Conservation (phyloP, 2,797 vertebrate genomes). For the Crax fasciolata region DNA sequence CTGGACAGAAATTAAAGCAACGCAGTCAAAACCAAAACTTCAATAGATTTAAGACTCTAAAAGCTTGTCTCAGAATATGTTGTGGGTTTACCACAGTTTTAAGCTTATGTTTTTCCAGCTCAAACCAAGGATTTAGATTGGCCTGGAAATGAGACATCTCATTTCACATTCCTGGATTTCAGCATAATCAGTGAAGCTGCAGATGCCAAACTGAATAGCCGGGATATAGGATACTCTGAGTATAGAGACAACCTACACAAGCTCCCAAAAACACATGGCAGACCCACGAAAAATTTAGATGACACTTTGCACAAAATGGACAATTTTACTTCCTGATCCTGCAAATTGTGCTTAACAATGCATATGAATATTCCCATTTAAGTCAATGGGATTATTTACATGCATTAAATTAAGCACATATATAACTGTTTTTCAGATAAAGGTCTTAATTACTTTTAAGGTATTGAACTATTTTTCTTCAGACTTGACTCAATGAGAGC, state of each 20-base stretch:
- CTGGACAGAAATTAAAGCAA: neutral
- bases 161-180: neutral
- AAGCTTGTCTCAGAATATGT: neutral
- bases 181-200: neutral
- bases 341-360: slow-evolving; percentile 34
- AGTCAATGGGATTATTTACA: slow-evolving; percentile 67
- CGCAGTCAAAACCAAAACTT: neutral
- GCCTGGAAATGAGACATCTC: neutral
- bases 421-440: slow-evolving; percentile 72
- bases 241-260: neutral
- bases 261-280: neutral
- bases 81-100: neutral
- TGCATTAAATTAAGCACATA: slow-evolving; percentile 70
- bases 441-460: slow-evolving; percentile 75
- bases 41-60: neutral
- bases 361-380: slow-evolving; percentile 69
- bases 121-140: neutral
- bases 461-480: slow-evolving; percentile 74
- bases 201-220: neutral
- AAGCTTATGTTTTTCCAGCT: neutral
- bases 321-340: slow-evolving; percentile 14
- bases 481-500: slow-evolving; percentile 68
- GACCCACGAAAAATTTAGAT: slow-evolving; percentile 25
- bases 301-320: neutral
- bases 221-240: neutral